Percentiles rank a stretch among this genome's conserved stretches.
Conservation (phyloP, 2,797 vertebrate species). For the Carapus acus region DNA sequence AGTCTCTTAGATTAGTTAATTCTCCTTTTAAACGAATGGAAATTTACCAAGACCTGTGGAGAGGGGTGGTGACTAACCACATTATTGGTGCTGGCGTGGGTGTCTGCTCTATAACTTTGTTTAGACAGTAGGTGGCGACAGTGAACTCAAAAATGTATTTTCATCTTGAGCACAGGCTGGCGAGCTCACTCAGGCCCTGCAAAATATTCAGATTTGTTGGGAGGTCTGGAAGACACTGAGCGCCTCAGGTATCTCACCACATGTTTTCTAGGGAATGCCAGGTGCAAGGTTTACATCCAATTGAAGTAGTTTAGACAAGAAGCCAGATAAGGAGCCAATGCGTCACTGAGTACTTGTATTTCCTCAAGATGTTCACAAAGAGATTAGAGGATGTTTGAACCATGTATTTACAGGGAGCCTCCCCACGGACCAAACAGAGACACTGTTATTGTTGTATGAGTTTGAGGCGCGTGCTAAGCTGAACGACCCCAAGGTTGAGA, state of each 20-base stretch:
- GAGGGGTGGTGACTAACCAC: constrained; percentile 59
- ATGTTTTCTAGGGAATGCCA: not conserved
- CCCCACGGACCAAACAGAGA: constrained; percentile 77
- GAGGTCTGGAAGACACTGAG: constrained; percentile 82
- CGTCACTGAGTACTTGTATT: too few relatives aligned
- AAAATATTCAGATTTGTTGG: constrained; percentile 79
- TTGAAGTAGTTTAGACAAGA: too few relatives aligned
- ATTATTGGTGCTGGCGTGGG: constrained; percentile 46
- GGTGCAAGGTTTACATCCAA: too few relatives aligned
- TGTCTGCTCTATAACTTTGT: constrained; percentile 36
- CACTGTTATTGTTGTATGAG: constrained; percentile 85
- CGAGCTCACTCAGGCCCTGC: constrained; percentile 75
- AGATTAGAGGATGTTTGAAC: not conserved
- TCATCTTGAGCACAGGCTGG: constrained; percentile 62
- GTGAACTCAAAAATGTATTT: constrained; percentile 36
- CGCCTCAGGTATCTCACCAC: constrained; percentile 73
- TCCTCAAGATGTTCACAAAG: not conserved
- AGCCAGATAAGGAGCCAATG: too few relatives aligned
- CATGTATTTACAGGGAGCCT: constrained; percentile 68
- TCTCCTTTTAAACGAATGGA: constrained; percentile 50
- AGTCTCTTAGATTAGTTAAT: constrained; percentile 42
- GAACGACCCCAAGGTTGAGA: constrained; percentile 77
- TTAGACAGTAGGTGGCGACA: constrained; percentile 65
- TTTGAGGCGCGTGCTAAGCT: constrained; percentile 88
- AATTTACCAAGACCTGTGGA: constrained; percentile 52